Conservation (phyloP, 2,113 vertebrate genomes). For the Lagopus muta region DNA sequence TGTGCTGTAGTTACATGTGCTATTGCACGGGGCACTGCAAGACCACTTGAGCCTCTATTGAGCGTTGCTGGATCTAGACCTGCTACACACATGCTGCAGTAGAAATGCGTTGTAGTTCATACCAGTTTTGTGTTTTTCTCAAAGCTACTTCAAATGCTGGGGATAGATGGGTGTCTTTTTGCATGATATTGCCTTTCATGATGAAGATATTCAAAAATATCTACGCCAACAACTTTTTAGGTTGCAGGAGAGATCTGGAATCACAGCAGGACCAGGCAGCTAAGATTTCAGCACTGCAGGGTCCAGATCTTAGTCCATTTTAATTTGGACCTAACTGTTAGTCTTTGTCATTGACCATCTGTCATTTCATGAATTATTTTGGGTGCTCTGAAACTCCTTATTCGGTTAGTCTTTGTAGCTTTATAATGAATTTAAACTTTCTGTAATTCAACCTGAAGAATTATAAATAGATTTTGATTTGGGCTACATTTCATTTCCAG, state of each 20-base stretch:
- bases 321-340: neutral
- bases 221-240: neutral
- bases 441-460: neutral
- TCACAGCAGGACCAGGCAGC: neutral
- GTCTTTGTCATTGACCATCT: neutral
- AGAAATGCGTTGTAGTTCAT: neutral
- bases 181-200: neutral
- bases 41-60: neutral
- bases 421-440: neutral
- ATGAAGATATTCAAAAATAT: fast-evolving
- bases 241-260: neutral
- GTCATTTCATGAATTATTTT: neutral
- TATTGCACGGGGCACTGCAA: neutral
- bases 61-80: fast-evolving
- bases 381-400: neutral
- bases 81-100: neutral
- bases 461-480: neutral
- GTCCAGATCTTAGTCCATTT: neutral
- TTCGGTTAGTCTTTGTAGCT: neutral
- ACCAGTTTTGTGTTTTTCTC: neutral
- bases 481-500: neutral
- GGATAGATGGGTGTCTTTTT: neutral
- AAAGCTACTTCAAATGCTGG: neutral
- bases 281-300: neutral
- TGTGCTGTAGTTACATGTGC: neutral